Evolutionary conservation across 64 coral and sea anemone genomes (phyloP).

Genomic region (Montipora sp.): DNA sequence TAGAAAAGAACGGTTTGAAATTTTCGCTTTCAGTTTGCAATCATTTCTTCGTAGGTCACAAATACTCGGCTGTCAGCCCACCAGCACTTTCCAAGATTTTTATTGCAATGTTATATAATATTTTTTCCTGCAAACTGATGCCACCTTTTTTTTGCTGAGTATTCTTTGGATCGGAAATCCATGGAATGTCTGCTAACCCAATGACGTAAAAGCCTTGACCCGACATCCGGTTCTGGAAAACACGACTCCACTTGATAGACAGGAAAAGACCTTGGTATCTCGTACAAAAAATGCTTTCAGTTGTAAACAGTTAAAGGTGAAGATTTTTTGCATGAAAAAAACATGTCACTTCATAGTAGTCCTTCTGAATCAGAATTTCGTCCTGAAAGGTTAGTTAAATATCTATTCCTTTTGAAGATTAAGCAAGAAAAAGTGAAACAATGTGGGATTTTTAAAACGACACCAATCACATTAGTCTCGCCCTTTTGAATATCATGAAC

Average conservation of each 20-base stretch:
- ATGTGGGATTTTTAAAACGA: neutral
- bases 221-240: constrained; percentile 6
- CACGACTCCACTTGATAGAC: neutral
- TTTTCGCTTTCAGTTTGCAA: neutral
- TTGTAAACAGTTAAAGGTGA: neutral
- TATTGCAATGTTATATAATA: neutral
- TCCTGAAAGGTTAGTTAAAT: neutral
- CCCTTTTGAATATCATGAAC: neutral
- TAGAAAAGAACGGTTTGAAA: neutral
- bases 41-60: neutral
- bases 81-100: neutral
- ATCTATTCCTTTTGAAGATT: neutral
- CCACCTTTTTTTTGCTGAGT: neutral
- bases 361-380: no score
- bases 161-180: neutral
- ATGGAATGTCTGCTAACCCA: constrained; percentile 6
- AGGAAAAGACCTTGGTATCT: neutral
- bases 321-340: no score
- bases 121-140: neutral
- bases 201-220: neutral
- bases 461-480: neutral
- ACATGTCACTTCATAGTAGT: no score
- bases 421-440: neutral
- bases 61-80: neutral
- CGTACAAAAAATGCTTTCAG: neutral